These are phyloP conservation scores for Pocillopora meandrina DNA, from an alignment of 92 coral and sea anemone species.

Conservation along the genomic window DNA sequence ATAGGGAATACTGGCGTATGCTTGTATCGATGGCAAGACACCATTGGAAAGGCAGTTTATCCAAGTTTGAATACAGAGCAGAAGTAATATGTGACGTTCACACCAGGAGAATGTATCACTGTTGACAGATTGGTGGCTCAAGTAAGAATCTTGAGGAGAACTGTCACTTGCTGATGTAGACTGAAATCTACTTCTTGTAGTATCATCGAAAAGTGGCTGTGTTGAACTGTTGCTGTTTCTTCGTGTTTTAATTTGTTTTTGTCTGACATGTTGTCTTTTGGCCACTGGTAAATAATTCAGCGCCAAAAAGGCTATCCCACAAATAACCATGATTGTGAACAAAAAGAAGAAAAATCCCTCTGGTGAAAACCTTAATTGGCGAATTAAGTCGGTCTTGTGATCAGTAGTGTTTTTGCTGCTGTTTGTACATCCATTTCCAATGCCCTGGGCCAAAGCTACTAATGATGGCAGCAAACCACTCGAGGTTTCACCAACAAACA, in stretches of 20 bases:
- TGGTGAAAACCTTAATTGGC: conserved; percentile 74
- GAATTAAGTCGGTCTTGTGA: not conserved
- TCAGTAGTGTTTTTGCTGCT: conserved; percentile 14
- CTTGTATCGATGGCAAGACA: conserved; percentile 67
- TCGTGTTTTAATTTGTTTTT: not conserved
- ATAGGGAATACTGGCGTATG: conserved; percentile 88
- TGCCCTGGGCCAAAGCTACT: conserved; percentile 93
- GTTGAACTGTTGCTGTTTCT: conserved; percentile 9
- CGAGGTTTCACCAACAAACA: conserved; percentile 90
- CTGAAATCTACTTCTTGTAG: not conserved
- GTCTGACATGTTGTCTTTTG: conserved; percentile 61
- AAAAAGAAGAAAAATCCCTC: conserved; percentile 78
- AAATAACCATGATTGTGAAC: conserved; percentile 77
- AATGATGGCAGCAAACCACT: conserved; percentile 92
- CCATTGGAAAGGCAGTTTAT: conserved; percentile 83
- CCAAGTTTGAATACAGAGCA: conserved; percentile 78
- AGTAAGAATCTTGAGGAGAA: not conserved
- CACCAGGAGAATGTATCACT: not conserved
- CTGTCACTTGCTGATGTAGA: not conserved
- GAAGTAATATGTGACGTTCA: conserved; percentile 27
- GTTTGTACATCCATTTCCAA: conserved; percentile 25
- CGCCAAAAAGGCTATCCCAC: conserved; percentile 79
- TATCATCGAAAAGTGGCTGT: conserved; percentile 17
- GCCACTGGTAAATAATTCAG: conserved; percentile 85
- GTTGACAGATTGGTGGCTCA: not conserved